A percentile compares a stretch with the other conserved stretches of the same genome.
phyloP scores from a whole-genome alignment of 2,797 vertebrate species.

The Pipistrellus pygmaeus region DNA sequence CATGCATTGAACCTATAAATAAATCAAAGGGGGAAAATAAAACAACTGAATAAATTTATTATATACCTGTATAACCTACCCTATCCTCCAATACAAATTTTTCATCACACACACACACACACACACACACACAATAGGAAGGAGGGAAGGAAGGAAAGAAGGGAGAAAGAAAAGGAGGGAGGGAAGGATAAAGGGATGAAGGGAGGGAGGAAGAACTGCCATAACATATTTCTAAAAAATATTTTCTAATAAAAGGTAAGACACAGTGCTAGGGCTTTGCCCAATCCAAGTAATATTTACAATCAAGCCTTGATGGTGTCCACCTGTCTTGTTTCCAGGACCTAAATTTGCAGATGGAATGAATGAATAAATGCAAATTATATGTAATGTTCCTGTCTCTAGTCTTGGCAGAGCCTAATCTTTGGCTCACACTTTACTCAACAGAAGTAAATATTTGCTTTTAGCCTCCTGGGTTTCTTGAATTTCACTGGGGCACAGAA shows the following conservation, averaged over 20 bases:
- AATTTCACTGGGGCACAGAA: background rate
- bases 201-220: too few relatives aligned
- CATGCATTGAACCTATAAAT: rapidly evolving
- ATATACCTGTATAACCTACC: background rate
- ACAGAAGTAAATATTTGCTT: constrained; percentile 54
- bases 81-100: background rate
- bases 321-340: background rate
- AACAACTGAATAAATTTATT: background rate
- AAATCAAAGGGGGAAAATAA: background rate
- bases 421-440: constrained; percentile 43
- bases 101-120: background rate
- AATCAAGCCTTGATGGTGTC: background rate
- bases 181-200: too few relatives aligned
- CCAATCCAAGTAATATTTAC: background rate
- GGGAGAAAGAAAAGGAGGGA: too few relatives aligned
- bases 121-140: too few relatives aligned
- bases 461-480: background rate
- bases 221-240: background rate
- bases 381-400: constrained; percentile 1
- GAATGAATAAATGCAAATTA: background rate
- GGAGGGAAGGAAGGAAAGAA: too few relatives aligned
- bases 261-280: background rate
- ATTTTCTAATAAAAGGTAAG: background rate
- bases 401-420: constrained; percentile 7
- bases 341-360: background rate